These are phyloP conservation scores for Cepaea nemoralis DNA, from an alignment of 1,140 invertebrate genomes.

Conservation along the genomic window DNA sequence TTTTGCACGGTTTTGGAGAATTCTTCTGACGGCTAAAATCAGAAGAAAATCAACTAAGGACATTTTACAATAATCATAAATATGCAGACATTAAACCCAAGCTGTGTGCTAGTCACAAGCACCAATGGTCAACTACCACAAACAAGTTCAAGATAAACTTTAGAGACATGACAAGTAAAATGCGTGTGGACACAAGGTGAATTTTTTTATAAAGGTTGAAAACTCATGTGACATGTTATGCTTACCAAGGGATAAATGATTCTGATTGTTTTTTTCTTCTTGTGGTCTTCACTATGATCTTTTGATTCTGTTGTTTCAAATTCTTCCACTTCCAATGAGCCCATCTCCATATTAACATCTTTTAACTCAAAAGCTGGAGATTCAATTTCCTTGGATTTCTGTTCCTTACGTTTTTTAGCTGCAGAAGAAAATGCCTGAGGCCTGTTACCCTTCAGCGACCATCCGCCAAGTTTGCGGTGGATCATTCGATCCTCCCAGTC, in stretches of 20 bases:
- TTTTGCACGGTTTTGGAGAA: too few relatives aligned
- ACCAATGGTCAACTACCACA: too few relatives aligned
- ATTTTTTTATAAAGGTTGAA: too few relatives aligned
- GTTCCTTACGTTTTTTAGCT: conserved; percentile 41
- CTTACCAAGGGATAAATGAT: conserved; percentile 32
- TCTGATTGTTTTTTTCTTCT: conserved; percentile 26
- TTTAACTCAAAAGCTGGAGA: not conserved
- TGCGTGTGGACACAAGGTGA: too few relatives aligned
- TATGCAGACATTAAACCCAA: too few relatives aligned
- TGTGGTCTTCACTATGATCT: not conserved
- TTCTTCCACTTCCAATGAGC: not conserved
- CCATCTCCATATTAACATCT: not conserved
- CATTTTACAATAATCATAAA: too few relatives aligned
- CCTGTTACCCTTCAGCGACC: conserved; percentile 39
- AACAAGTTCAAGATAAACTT: too few relatives aligned
- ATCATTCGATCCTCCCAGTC: conserved; percentile 52
- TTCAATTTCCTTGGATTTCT: conserved; percentile 25
- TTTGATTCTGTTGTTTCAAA: not conserved
- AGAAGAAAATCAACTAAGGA: too few relatives aligned
- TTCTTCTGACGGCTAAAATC: too few relatives aligned
- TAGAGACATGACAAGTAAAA: too few relatives aligned
- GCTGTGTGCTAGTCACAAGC: too few relatives aligned
- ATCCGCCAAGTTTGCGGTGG: conserved; percentile 55
- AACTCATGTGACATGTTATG: not conserved
- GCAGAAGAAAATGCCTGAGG: conserved; percentile 14